Conservation (phyloP, 2,113 vertebrate genomes). For the Eira barbara region DNA sequence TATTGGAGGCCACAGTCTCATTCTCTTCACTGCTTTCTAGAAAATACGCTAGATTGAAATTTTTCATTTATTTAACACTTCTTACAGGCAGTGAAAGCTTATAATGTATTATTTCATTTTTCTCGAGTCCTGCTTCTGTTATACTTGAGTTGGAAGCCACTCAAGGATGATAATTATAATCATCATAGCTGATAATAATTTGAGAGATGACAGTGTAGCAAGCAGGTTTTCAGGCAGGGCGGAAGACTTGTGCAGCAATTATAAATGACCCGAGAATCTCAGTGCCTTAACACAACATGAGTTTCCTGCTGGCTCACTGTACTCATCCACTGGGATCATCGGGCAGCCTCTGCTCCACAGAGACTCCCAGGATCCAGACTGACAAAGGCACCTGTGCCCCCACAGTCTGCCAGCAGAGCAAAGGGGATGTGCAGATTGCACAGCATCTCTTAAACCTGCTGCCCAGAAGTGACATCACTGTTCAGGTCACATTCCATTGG, state of each 20-base stretch:
- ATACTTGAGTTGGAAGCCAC: not conserved
- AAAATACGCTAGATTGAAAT: not conserved
- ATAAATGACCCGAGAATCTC: not conserved
- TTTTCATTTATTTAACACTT: not conserved
- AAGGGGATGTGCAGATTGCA: not conserved
- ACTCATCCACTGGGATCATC: not conserved
- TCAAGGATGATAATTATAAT: not conserved
- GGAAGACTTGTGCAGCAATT: not conserved
- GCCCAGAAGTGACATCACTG: not conserved
- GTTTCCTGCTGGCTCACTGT: not conserved
- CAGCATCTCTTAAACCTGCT: not conserved
- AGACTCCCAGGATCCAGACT: not conserved
- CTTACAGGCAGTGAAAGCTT: not conserved
- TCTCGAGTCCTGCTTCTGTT: not conserved
- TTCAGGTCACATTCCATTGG: not conserved
- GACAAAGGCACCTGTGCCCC: not conserved
- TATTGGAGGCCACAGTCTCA: not conserved
- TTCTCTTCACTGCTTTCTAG: conserved; percentile 21
- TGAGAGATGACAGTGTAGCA: not conserved
- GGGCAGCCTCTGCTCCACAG: not conserved
- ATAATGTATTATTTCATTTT: not conserved
- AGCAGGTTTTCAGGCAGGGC: not conserved
- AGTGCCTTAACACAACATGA: not conserved
- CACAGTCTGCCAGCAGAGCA: not conserved
- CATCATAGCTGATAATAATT: not conserved